phyloP scores from a whole-genome alignment of 2,888 invertebrate species.

The Lathronympha strigana region DNA sequence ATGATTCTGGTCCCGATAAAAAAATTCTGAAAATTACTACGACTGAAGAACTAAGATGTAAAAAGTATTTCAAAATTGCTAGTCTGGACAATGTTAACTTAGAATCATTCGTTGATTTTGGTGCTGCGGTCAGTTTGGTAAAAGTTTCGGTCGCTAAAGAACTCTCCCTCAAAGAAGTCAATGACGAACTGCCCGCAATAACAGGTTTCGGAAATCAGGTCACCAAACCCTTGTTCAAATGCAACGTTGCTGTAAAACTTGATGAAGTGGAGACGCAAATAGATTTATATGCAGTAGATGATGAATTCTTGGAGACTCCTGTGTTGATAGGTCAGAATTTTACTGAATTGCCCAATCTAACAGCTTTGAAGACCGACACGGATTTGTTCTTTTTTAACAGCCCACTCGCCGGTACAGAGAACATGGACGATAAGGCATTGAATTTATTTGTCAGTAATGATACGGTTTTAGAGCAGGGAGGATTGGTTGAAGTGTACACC shows the following conservation, averaged over 20 bases:
- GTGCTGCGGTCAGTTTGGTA: too few species aligned
- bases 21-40: too few species aligned
- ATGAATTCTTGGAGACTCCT: constrained; percentile 26
- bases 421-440: not conserved
- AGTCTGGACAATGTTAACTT: too few species aligned
- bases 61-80: too few species aligned
- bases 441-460: too few species aligned
- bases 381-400: constrained; percentile 25
- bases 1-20: too few species aligned
- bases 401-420: not conserved
- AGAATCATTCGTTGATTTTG: too few species aligned
- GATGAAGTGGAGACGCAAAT: constrained; percentile 40
- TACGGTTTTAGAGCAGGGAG: too few species aligned
- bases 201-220: constrained; percentile 37
- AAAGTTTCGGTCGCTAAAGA: not conserved
- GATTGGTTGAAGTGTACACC: too few species aligned
- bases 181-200: constrained; percentile 6
- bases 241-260: constrained; percentile 5
- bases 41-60: too few species aligned
- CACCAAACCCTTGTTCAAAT: constrained; percentile 4
- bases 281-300: constrained; percentile 33
- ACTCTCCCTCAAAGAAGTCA: not conserved
- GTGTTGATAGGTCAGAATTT: constrained; percentile 42
- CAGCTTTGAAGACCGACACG: constrained; percentile 34
- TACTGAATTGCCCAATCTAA: constrained; percentile 37